Percentiles rank a stretch among this genome's conserved stretches.
These are phyloP conservation scores for Hirundichthys speculiger DNA, from an alignment of 2,113 vertebrate genomes.

Conservation along the genomic window DNA sequence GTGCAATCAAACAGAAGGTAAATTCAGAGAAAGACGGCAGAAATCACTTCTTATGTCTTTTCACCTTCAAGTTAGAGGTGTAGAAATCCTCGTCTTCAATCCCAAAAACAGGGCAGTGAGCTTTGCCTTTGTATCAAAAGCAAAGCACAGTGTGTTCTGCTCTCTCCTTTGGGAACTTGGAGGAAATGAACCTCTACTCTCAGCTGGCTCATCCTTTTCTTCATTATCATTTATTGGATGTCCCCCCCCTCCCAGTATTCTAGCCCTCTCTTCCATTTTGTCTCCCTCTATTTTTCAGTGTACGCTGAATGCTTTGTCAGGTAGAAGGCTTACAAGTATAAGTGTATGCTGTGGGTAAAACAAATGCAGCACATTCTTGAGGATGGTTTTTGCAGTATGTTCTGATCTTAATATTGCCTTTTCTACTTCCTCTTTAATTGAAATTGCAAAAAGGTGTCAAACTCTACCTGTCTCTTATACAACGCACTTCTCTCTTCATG, in stretches of 20 bases:
- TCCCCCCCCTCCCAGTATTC: slow-evolving; percentile 10
- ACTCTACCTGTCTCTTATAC: slow-evolving; percentile 16
- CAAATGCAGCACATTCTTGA: neutral
- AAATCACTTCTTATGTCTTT: neutral
- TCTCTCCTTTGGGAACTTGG: slow-evolving; percentile 40
- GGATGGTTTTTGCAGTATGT: neutral
- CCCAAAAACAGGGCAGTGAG: slow-evolving; percentile 46
- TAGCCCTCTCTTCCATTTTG: slow-evolving; percentile 17
- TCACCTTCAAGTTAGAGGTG: slow-evolving; percentile 8
- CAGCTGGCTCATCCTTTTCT: slow-evolving; percentile 56
- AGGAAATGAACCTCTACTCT: slow-evolving; percentile 59
- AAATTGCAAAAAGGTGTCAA: slow-evolving; percentile 4
- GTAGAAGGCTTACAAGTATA: slow-evolving; percentile 29
- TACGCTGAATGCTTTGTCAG: slow-evolving; percentile 20
- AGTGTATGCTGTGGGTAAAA: neutral
- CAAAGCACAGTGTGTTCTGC: slow-evolving; percentile 26
- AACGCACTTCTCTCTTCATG: neutral
- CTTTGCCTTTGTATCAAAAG: slow-evolving; percentile 44
- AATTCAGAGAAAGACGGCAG: neutral
- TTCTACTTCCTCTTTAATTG: slow-evolving; percentile 4
- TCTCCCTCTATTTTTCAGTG: slow-evolving; percentile 30
- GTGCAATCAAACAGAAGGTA: neutral
- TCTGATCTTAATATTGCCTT: neutral
- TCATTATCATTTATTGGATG: slow-evolving; percentile 49
- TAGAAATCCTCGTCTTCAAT: slow-evolving; percentile 26